These are phyloP conservation scores for Monopis laevigella DNA, from an alignment of 2,888 invertebrate genomes.

Conservation along the genomic window DNA sequence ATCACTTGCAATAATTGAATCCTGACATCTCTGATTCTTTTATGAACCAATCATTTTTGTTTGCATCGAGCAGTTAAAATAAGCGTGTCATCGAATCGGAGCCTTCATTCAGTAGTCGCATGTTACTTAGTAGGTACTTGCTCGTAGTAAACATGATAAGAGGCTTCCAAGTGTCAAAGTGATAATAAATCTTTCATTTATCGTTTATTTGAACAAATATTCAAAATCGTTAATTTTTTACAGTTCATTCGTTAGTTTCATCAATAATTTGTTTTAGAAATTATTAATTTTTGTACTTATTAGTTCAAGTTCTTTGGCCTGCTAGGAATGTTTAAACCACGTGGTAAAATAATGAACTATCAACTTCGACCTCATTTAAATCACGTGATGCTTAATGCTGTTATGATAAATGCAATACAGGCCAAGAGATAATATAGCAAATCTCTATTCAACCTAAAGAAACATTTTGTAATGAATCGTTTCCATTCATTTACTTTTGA, in stretches of 20 bases:
- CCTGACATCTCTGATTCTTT: too few relatives aligned
- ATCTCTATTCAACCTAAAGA: too few relatives aligned
- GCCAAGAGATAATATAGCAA: too few relatives aligned
- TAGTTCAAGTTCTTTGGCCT: not conserved
- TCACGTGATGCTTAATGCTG: too few relatives aligned
- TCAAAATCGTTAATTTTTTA: conserved; percentile 27
- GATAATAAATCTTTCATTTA: conserved; percentile 9
- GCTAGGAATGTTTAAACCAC: not conserved
- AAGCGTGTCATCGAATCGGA: conserved; percentile 36
- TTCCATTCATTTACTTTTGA: too few relatives aligned
- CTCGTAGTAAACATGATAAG: conserved; percentile 40
- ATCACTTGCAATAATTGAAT: not conserved
- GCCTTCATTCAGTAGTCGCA: conserved; percentile 37
- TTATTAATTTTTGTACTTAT: not conserved
- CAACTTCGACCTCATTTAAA: too few relatives aligned
- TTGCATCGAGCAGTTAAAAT: conserved; percentile 16
- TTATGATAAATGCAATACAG: too few relatives aligned
- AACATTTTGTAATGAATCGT: too few relatives aligned
- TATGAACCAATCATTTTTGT: too few relatives aligned
- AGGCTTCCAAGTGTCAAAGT: conserved; percentile 33
- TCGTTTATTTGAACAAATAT: conserved; percentile 5
- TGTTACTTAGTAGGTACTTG: conserved; percentile 21
- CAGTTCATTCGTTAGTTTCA: not conserved
- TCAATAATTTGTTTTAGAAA: not conserved
- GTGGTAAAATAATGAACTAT: too few relatives aligned